A percentile compares a stretch with the other conserved stretches of the same genome.
phyloP scores from a whole-genome alignment of 2,113 vertebrate genomes.

The Heptranchias perlo region DNA sequence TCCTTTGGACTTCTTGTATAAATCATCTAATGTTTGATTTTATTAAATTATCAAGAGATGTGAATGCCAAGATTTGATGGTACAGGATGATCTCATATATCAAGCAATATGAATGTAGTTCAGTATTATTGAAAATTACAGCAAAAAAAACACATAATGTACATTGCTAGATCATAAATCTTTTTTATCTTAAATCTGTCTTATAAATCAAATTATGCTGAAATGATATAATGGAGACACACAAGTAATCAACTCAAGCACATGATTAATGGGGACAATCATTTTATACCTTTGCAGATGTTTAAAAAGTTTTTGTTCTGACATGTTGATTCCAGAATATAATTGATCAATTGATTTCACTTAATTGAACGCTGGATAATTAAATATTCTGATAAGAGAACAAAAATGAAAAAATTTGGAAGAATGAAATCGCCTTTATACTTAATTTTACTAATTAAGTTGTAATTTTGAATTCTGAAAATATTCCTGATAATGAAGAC shows the following conservation, averaged over 20 bases:
- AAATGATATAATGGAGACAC: background rate
- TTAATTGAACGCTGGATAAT: background rate
- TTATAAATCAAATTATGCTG: background rate
- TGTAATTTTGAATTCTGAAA: background rate
- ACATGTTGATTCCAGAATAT: background rate
- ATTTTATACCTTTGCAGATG: background rate
- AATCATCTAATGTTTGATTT: background rate
- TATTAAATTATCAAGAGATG: background rate
- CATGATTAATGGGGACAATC: background rate
- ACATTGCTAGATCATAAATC: background rate
- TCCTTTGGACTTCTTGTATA: background rate
- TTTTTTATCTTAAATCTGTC: background rate
- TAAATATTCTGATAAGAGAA: background rate
- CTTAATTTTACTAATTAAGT: background rate
- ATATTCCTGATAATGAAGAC: background rate
- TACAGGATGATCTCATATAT: background rate
- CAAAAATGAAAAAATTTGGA: background rate
- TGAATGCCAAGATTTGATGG: background rate
- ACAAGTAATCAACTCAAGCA: constrained; percentile 1
- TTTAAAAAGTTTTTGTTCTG: background rate
- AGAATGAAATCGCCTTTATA: background rate
- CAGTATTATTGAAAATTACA: background rate
- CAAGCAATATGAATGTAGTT: background rate
- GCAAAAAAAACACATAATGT: background rate
- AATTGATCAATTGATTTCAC: background rate